Percentiles rank a stretch among this genome's conserved stretches.
phyloP scores from a whole-genome alignment of 1,140 invertebrate genomes.

The Diabrotica undecimpunctata region DNA sequence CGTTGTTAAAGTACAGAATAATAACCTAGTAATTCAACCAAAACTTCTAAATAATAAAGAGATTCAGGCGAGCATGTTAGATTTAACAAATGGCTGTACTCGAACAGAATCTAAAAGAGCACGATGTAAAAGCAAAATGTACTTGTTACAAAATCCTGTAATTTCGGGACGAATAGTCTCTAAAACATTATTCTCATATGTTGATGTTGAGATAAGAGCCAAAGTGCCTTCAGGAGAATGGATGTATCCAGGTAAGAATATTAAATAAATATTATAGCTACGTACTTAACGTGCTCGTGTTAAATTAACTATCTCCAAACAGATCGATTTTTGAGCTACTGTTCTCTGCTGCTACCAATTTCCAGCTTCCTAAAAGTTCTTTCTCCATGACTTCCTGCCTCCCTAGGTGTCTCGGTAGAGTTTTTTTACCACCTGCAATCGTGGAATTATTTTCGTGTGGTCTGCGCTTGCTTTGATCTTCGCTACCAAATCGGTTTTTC shows the following conservation, averaged over 20 bases:
- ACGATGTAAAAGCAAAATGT: conserved; percentile 8
- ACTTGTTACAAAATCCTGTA: conserved; percentile 26
- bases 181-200: conserved; percentile 57
- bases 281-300: no score
- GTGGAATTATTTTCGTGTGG: no score
- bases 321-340: no score
- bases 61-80: neutral
- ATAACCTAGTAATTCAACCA: conserved; percentile 22
- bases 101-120: neutral
- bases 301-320: no score
- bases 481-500: no score
- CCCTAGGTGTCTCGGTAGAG: no score
- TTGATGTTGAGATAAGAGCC: conserved; percentile 59
- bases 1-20: conserved; percentile 14
- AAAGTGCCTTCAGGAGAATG: conserved; percentile 66
- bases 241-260: conserved; percentile 56
- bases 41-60: neutral
- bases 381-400: no score
- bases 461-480: no score
- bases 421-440: no score
- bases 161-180: conserved; percentile 46
- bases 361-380: no score
- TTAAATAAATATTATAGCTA: no score
- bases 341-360: no score
- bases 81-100: conserved; percentile 3